Base-by-base conservation (phyloP, 2,888 invertebrate species). In the Limnephilus marmoratus region DNA sequence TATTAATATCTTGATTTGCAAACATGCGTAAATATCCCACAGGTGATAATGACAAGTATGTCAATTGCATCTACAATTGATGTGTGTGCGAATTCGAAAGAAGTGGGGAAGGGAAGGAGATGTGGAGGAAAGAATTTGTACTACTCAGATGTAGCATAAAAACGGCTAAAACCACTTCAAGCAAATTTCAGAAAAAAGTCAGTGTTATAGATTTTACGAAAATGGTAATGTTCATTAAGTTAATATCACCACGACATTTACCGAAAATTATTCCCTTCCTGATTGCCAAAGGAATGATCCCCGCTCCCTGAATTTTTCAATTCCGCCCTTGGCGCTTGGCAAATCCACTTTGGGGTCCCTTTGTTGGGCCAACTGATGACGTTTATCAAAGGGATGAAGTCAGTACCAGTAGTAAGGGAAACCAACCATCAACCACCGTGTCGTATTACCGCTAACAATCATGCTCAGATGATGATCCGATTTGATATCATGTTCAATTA, bases 261-360 rank as follows among this genome's bases (percentile, higher is more conserved):
- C 12, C 4, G 31, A n/a, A 31, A 31, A 85, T 85, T 85, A 24
- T 34, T 37, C 31, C 85, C 83, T 34, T 45, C 31, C n/a, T 82
- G 18, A 90, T 90, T 90, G 41, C 49, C n/a, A 82, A 90, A 90
- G 82, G 29, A 49, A 15, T n/a, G 81, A 24, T 24, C 4, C 53
- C 18, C 18, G 53, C 85, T 85, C 68, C 90, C 91, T 92, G 49
- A 85, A 93, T 92, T 93, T 93, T 93, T 93, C 92, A 90, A 68
- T 92, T 86, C 49, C 86, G 81, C 92, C 87, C 90, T 53, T 41
- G 93, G 93, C 92, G 92, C 80, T 49, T 18, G 5, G 53, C 1
- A 91, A 92, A 93, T 91, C 82, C 91, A 92, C 92, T 92, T 91
- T 34, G 82, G 15, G 91, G 86, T 93, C 93, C 90, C 93, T 93